Conservation (phyloP, 2,113 vertebrate genomes). For the Theristicus caerulescens region DNA sequence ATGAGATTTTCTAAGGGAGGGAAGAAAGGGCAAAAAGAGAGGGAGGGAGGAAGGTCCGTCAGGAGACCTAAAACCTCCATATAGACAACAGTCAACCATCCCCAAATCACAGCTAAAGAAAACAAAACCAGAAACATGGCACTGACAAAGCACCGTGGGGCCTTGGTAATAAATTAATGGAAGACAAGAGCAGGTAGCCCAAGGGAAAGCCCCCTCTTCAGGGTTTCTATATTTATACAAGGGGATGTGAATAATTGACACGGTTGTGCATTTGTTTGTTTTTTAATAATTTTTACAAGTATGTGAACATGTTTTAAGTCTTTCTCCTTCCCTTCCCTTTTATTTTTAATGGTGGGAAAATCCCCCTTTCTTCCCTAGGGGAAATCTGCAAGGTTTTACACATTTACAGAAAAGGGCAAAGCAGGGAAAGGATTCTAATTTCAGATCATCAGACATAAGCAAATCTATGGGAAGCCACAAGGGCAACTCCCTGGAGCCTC, state of each 20-base stretch:
- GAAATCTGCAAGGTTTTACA: slow-evolving; percentile 34
- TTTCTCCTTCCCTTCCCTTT: slow-evolving; percentile 6
- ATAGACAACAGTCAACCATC: background rate
- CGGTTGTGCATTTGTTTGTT: background rate
- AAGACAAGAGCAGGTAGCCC: background rate
- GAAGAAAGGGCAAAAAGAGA: background rate
- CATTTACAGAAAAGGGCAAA: slow-evolving; percentile 22
- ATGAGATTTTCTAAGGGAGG: background rate
- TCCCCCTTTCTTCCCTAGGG: slow-evolving; percentile 23
- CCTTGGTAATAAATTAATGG: background rate
- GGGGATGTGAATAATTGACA: slow-evolving; percentile 17
- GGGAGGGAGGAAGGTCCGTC: background rate
- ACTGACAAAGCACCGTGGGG: background rate
- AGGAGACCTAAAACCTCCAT: background rate
- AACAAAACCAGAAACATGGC: background rate
- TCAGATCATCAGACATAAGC: slow-evolving; percentile 52
- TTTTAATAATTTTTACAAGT: background rate
- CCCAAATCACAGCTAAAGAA: background rate
- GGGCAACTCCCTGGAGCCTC: slow-evolving; percentile 47
- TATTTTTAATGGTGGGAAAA: slow-evolving; percentile 53
- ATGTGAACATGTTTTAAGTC: background rate
- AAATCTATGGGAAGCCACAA: slow-evolving; percentile 22
- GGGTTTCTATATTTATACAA: slow-evolving; percentile 8
- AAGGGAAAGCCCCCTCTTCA: background rate
- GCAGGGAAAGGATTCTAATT: slow-evolving; percentile 39